These are phyloP conservation scores for Yponomeuta sedellus DNA, from an alignment of 2,888 invertebrate genomes.

Conservation along the genomic window DNA sequence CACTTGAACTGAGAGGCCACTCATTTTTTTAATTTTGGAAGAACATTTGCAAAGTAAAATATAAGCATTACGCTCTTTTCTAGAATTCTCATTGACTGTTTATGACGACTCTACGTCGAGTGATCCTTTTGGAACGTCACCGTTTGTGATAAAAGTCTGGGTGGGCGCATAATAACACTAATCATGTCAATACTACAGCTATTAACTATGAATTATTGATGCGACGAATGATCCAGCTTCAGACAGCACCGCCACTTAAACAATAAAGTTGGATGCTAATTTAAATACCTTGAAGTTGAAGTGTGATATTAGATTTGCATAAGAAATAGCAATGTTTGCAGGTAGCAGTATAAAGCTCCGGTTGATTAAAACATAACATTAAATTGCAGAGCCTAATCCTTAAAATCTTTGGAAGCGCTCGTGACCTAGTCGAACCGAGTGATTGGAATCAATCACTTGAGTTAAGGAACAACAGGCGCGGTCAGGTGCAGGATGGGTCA, in stretches of 20 bases:
- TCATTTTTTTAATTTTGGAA: too few species aligned
- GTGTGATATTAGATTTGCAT: not conserved
- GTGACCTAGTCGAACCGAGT: too few species aligned
- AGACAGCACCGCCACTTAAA: conserved; percentile 34
- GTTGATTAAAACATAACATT: not conserved
- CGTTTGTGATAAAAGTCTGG: conserved; percentile 34
- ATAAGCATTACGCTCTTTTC: too few species aligned
- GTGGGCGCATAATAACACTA: conserved; percentile 71
- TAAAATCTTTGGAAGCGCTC: too few species aligned
- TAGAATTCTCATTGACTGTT: too few species aligned
- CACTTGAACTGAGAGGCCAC: too few species aligned
- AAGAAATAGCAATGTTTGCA: not conserved
- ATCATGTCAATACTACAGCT: conserved; percentile 66
- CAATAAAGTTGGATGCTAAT: conserved; percentile 29
- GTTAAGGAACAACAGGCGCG: too few species aligned
- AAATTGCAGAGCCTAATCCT: not conserved
- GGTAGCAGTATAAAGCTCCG: not conserved
- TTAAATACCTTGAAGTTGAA: not conserved
- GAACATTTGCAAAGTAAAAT: too few species aligned
- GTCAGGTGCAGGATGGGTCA: too few species aligned
- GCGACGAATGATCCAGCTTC: conserved; percentile 38
- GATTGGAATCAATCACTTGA: too few species aligned
- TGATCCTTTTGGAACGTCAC: not conserved
- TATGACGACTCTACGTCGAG: too few species aligned
- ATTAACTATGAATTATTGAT: conserved; percentile 72